Conservation (phyloP, 64 coral and sea anemone species). For the Actinia tenebrosa region DNA sequence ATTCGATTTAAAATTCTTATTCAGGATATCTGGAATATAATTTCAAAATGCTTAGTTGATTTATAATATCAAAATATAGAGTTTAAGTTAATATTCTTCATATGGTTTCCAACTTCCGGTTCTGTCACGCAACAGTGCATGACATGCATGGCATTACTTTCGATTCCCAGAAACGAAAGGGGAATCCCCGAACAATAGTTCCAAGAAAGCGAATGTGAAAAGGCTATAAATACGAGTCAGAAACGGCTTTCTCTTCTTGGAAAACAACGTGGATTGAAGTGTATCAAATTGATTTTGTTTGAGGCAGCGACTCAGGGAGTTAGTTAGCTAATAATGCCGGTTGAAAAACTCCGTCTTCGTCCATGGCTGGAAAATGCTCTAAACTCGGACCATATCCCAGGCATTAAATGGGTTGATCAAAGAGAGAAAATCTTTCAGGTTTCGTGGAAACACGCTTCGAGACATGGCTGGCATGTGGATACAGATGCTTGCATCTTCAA, state of each 20-base stretch:
- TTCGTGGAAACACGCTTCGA: slow-evolving; percentile 89
- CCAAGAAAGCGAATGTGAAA: slow-evolving; percentile 13
- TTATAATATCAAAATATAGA: not conserved
- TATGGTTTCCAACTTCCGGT: slow-evolving; percentile 6
- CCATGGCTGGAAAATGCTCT: slow-evolving; percentile 62
- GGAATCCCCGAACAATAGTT: slow-evolving; percentile 27
- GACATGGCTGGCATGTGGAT: slow-evolving; percentile 48
- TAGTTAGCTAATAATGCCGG: slow-evolving; percentile 21
- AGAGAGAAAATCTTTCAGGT: slow-evolving; percentile 65
- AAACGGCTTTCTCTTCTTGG: not conserved
- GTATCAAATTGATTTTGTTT: not conserved
- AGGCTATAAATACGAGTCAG: not conserved
- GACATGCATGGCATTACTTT: slow-evolving; percentile 4
- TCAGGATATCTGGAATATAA: too few relatives aligned
- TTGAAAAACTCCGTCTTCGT: slow-evolving; percentile 61
- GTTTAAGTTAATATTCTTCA: not conserved
- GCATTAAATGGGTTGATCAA: slow-evolving; percentile 62
- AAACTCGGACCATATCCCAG: slow-evolving; percentile 45
- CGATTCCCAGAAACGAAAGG: slow-evolving; percentile 30
- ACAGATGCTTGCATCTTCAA: slow-evolving; percentile 83
- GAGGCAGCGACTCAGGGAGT: not conserved
- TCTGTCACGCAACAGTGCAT: slow-evolving; percentile 8
- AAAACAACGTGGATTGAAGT: not conserved
- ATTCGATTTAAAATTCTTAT: too few relatives aligned
- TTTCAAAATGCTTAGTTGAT: not conserved